A percentile compares a stretch with the other conserved stretches of the same genome.
These are phyloP conservation scores for Masticophis lateralis DNA, from an alignment of 2,797 vertebrate species.

Conservation along the genomic window DNA sequence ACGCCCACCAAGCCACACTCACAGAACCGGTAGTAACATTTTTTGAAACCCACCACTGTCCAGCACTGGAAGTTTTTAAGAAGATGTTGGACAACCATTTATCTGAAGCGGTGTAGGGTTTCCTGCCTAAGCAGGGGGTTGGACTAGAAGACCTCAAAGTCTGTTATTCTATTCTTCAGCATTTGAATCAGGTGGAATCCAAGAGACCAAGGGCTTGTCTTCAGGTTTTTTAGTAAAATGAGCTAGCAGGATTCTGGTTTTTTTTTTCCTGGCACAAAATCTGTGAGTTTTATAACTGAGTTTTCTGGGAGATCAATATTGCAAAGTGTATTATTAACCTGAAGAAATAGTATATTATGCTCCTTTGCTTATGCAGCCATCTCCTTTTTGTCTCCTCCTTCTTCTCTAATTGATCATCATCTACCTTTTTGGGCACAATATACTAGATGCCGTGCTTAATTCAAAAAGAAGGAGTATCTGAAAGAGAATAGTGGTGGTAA, in stretches of 20 bases:
- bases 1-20: too few relatives aligned
- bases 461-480: neutral
- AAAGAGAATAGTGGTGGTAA: neutral
- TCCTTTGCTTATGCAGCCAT: neutral
- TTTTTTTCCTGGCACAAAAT: neutral
- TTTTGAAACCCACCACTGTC: too few relatives aligned
- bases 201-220: neutral
- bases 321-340: neutral
- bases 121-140: too few relatives aligned
- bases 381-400: neutral
- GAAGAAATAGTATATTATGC: neutral
- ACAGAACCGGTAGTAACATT: too few relatives aligned
- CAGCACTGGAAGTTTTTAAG: too few relatives aligned
- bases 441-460: neutral
- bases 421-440: neutral
- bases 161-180: neutral
- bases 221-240: neutral
- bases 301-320: neutral
- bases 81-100: too few relatives aligned
- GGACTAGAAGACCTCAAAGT: too few relatives aligned
- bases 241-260: neutral
- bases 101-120: too few relatives aligned
- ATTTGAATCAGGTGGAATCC: neutral
- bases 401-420: neutral
- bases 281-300: neutral